Conservation (phyloP, 1,140 invertebrate genomes). For the Polypedilum pembai region DNA sequence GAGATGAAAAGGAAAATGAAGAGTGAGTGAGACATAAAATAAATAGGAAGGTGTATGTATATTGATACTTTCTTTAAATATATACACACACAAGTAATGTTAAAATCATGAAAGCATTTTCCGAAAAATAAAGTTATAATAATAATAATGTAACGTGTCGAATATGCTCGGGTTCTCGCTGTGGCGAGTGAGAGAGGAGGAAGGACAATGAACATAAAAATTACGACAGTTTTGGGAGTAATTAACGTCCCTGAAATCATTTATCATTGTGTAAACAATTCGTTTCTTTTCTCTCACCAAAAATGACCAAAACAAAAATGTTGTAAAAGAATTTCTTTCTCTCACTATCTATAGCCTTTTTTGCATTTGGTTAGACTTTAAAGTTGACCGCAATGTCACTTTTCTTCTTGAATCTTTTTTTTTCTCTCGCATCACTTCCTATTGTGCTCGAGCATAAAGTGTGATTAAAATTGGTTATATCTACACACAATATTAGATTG, state of each 20-base stretch:
- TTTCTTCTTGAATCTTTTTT: too few species aligned
- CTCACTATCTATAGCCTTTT: too few species aligned
- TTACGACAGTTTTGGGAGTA: conserved; percentile 29
- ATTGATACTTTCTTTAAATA: conserved; percentile 11
- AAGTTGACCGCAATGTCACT: too few species aligned
- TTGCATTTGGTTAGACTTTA: too few species aligned
- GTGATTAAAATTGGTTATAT: not conserved
- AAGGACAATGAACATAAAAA: conserved; percentile 21
- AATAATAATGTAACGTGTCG: conserved; percentile 1
- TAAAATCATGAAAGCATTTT: not conserved
- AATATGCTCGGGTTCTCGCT: not conserved
- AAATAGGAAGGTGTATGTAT: conserved; percentile 6
- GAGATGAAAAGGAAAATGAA: not conserved
- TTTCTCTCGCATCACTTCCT: too few species aligned
- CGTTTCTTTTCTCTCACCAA: not conserved
- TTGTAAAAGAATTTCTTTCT: too few species aligned
- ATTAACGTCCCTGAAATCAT: conserved; percentile 29
- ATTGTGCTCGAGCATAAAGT: too few species aligned
- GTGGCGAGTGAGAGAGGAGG: not conserved
- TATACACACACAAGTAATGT: not conserved
- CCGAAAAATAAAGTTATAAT: not conserved
- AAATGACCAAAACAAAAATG: too few species aligned
- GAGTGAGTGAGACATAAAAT: not conserved
- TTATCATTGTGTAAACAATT: conserved; percentile 28
- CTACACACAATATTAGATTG: not conserved